Evolutionary conservation across 1,140 invertebrate species (phyloP), one percentile per base, ranked within the genome.

Genomic region (Diorhabda elongata): DNA sequence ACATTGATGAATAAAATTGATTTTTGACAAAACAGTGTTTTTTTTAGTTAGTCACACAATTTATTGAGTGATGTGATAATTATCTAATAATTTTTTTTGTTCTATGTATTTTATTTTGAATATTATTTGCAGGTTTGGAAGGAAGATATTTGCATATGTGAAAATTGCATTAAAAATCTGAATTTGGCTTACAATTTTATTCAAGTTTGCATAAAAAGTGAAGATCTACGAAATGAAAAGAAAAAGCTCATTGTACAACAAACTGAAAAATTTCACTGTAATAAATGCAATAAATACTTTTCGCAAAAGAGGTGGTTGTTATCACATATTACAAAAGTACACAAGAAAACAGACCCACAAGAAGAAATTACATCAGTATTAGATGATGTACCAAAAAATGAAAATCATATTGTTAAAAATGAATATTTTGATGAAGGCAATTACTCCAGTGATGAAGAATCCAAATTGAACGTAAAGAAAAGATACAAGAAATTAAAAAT

Each of bases 241-340:
- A 71, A 8, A 11, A 41, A 58, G 26, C 5, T 5, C 47, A 69
- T 26, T 26, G 26, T 26, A 59, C 26, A 60, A 44, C 42, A 60
- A n/a, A 5, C 11, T 47, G 26, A 26, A 26, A 26, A 26, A 26
- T 69, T 63, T 68, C 66, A 56, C 44, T 74, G 73, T 66, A 59
- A 68, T 66, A 63, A 42, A 42, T 74, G 73, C 57, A 67, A 71
- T 43, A 74, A 74, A 66, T 9, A 65, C 4, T 74, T 74, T 61
- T 69, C 66, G 44, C 63, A 67, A 56, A 71, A 74, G 61, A 52
- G 67, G 8, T 71, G 44, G 59, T 47, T 74, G 5, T 71, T 71
- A 67, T 11, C 56, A 7, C 73, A 74, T 44, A 68, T 74, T 5
- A 74, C 70, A 9, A 69, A 59, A 47, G 70, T 71, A 6, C 73